Evolutionary conservation across 2,888 invertebrate genomes (phyloP), one percentile per base, ranked within the genome.

Genomic region (Taenaris catops): DNA sequence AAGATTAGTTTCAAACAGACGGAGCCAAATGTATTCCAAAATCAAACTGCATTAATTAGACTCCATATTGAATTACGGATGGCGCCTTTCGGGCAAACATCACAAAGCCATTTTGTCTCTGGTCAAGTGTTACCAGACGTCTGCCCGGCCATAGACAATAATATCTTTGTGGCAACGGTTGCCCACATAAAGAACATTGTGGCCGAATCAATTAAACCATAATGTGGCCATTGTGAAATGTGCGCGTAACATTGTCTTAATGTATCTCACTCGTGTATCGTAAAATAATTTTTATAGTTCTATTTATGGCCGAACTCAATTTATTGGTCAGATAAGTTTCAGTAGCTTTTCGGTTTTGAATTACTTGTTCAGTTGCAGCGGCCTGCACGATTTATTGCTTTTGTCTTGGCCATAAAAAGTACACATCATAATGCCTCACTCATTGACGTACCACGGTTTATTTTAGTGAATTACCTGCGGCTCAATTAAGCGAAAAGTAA

Each of bases 51-150:
- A 58, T 56, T 58, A 62, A 59, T 61, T 61, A 58, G 56, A 56
- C 55, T 53, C 48, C 51, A 57, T 69, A 73, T 76, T 70, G 58
- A 72, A 71, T 84, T 81, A 80, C 84, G 62, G 66, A 69, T 80
- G 84, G 84, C 84, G 84, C 84, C 84, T 80, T 59, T 63, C 66
- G 63, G 65, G 53, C 62, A 63, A 63, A 65, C 64, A 65, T 66
- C 67, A 84, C 83, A 84, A 84, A 84, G 84, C 59, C 83, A 84
- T 84, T 84, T 84, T 84, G 84, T 84, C 83, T 83, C 69, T 75
- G 73, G 69, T 80, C 81, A 74, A 83, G 83, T 83, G 81, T 79
- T 78, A 67, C 70, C 83, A 84, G 83, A 80, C 84, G 80, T 81
- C 81, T 79, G 81, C 60, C 59, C 40, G 47, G 51, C 56, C 59